Evolutionary conservation across 2,113 vertebrate species (phyloP).

Genomic region (Heterochromis multidens): DNA sequence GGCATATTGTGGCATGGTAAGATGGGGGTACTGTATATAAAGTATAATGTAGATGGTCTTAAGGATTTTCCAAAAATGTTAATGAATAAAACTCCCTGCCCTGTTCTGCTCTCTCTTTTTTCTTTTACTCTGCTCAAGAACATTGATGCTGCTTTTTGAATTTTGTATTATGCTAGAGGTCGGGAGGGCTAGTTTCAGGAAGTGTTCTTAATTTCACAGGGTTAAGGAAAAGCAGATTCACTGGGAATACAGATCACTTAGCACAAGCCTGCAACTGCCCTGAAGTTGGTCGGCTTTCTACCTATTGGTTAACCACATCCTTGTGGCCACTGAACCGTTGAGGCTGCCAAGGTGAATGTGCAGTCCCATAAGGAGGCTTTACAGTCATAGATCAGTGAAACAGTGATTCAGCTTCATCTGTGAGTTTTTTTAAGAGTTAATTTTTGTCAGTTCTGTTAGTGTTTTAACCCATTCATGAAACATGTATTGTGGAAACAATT

Average conservation of each 20-base stretch:
- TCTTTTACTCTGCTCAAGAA: constrained; percentile 90
- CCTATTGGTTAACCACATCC: constrained; percentile 97
- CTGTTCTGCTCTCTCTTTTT: constrained; percentile 68
- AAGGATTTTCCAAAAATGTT: neutral
- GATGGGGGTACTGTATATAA: neutral
- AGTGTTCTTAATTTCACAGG: constrained; percentile 99
- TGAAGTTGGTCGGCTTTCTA: constrained; percentile 82
- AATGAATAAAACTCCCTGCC: neutral
- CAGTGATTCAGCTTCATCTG: constrained; percentile 69
- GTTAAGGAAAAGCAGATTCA: constrained; percentile 99
- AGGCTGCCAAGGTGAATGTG: constrained; percentile 83
- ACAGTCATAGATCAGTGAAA: constrained; percentile 80
- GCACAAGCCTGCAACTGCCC: constrained; percentile 87
- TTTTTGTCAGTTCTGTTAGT: constrained; percentile 21
- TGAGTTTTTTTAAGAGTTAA: constrained; percentile 38
- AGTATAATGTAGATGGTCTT: neutral
- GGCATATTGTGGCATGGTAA: neutral
- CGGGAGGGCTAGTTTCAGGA: constrained; percentile 87
- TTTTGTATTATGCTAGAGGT: constrained; percentile 98
- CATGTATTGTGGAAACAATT: neutral
- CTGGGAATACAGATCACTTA: constrained; percentile 99
- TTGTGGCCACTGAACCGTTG: constrained; percentile 84
- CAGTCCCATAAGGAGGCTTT: constrained; percentile 80
- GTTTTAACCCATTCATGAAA: constrained; percentile 15
- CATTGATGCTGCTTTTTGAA: constrained; percentile 98